Conservation (phyloP, 1,140 invertebrate genomes). For the Neuroterus valhalla region DNA sequence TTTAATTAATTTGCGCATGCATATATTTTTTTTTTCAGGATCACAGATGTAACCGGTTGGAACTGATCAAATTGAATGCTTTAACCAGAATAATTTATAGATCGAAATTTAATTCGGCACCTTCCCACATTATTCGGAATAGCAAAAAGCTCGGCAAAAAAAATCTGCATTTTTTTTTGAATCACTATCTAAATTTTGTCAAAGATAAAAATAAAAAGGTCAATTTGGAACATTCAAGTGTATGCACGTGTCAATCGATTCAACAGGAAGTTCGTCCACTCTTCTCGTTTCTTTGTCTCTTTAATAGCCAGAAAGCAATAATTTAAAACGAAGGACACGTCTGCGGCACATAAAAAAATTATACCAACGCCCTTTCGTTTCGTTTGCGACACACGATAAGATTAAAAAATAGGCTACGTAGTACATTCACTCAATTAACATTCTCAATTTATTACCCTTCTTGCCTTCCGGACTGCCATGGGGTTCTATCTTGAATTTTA, state of each 20-base stretch:
- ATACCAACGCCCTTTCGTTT: constrained; percentile 3
- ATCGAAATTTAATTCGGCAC: too few relatives aligned
- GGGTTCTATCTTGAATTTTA: too few relatives aligned
- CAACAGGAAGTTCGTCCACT: constrained; percentile 21
- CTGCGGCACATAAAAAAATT: background rate
- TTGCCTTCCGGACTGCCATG: constrained; percentile 2
- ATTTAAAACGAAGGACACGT: constrained; percentile 30
- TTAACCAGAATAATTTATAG: too few relatives aligned
- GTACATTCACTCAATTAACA: constrained; percentile 16
- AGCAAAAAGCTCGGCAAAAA: too few relatives aligned
- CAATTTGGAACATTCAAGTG: constrained; percentile 6
- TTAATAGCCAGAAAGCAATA: constrained; percentile 4
- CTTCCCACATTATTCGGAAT: too few relatives aligned
- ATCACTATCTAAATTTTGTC: too few relatives aligned
- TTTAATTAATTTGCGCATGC: too few relatives aligned
- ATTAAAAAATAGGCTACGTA: constrained; percentile 19
- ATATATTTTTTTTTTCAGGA: too few relatives aligned
- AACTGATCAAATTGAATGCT: too few relatives aligned
- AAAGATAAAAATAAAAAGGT: constrained; percentile 13
- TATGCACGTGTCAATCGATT: constrained; percentile 27
- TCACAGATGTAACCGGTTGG: too few relatives aligned
- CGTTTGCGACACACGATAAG: constrained; percentile 9
- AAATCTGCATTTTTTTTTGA: background rate
- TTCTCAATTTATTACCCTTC: constrained; percentile 6
- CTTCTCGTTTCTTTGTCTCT: constrained; percentile 19